phyloP scores from a whole-genome alignment of 1,140 invertebrate genomes.

The Protaetia brevitarsis region DNA sequence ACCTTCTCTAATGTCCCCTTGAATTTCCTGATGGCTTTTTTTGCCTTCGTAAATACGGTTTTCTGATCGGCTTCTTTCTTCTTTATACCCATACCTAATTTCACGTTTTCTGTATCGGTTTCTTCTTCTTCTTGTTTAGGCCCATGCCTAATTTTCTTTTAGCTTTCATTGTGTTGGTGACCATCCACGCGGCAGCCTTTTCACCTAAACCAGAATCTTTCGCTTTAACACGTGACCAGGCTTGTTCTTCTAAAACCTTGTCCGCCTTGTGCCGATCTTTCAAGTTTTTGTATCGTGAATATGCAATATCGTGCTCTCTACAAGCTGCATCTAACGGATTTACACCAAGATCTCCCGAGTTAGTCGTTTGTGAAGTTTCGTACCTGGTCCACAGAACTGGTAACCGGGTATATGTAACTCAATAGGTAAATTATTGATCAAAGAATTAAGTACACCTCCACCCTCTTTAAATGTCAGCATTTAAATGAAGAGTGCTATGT shows the following conservation, averaged over 20 bases:
- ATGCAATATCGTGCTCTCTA: constrained; percentile 37
- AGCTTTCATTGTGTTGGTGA: constrained; percentile 42
- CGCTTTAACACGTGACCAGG: constrained; percentile 44
- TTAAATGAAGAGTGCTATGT: background rate
- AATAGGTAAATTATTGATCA: constrained; percentile 48
- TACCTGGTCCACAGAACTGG: constrained; percentile 44
- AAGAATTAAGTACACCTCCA: constrained; percentile 22
- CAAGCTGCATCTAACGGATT: constrained; percentile 38
- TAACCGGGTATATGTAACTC: constrained; percentile 52
- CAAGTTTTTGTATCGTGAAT: constrained; percentile 42
- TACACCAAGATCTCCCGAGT: constrained; percentile 31
- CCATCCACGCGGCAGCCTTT: constrained; percentile 39
- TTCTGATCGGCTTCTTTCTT: too few species aligned
- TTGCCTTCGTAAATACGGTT: too few species aligned
- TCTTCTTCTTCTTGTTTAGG: too few species aligned
- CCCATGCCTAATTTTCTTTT: too few species aligned
- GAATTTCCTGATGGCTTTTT: too few species aligned
- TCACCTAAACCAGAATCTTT: constrained; percentile 42
- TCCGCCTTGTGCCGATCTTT: constrained; percentile 46
- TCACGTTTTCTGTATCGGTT: too few species aligned
- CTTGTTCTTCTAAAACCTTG: constrained; percentile 43
- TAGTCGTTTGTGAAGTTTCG: constrained; percentile 31
- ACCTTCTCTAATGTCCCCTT: too few species aligned
- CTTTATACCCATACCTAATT: constrained; percentile 39
- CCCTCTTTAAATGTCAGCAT: background rate